Evolutionary conservation across 1,140 invertebrate species (phyloP), one percentile per base, ranked within the genome.

Genomic region (Helicoverpa zea): DNA sequence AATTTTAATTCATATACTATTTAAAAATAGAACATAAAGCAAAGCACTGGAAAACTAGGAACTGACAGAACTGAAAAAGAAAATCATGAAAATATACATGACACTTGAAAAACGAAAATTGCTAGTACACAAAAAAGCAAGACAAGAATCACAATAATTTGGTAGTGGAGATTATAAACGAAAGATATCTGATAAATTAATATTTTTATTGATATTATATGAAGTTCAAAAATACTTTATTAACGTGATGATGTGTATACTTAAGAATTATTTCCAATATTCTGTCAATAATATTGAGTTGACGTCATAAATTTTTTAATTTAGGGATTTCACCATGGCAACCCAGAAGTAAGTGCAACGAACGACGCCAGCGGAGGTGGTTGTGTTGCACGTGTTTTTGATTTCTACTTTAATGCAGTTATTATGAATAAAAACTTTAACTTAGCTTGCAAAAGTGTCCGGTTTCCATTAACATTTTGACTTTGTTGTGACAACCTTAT

Each of bases 321-420:
- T 82, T 82, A 13, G 10, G 11, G n/a, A 13, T 35, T 43, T 43
- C 35, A 43, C 9, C 35, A 66, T 83, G 80, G 79, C 84, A 84
- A 86, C 78, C 80, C 83, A 16, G 66, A 84, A 52, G 61, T 75
- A 84, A 88, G 87, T 88, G 87, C 86, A 88, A 87, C 75, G 86
- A 87, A 85, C 87, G 85, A 86, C 84, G 84, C 84, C 83, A 80
- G 30, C 78, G 81, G 80, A 61, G 83, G 85, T 66, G 87, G 86
- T 84, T 83, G 90, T 85, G 82, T 85, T 74, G 85, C 84, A 88
- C 85, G 87, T 89, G 89, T 86, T 85, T 79, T 86, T 76, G 54
- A 74, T 81, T 83, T 82, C 73, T 80, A 80, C 79, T 82, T 10
- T 49, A 80, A 81, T 83, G 79, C 80, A 85, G 85, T 84, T 85